phyloP scores from a whole-genome alignment of 2,888 invertebrate species.

The Danaus chrysippus region DNA sequence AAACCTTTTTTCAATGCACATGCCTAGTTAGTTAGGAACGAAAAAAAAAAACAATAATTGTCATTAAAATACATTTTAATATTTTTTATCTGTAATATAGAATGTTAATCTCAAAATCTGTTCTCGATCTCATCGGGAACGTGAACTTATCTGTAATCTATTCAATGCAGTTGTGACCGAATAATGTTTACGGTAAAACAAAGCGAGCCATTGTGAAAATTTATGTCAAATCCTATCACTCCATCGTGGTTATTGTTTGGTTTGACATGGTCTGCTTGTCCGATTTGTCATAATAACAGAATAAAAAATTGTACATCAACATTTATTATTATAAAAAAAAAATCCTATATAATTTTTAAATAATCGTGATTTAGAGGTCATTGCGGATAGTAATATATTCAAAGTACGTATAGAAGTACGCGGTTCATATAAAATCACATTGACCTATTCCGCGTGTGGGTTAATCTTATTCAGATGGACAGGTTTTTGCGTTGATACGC shows the following conservation, averaged over 20 bases:
- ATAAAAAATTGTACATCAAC: too few species aligned
- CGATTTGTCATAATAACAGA: slow-evolving; percentile 10
- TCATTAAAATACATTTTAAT: not conserved
- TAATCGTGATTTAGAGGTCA: too few species aligned
- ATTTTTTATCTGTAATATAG: not conserved
- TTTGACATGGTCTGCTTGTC: slow-evolving; percentile 22
- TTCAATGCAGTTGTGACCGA: slow-evolving; percentile 24
- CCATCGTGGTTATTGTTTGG: slow-evolving; percentile 24
- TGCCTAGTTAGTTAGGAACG: too few species aligned
- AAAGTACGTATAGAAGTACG: not conserved
- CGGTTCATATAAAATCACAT: slow-evolving; percentile 26
- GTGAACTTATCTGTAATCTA: slow-evolving; percentile 22
- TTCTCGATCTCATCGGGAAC: slow-evolving; percentile 16
- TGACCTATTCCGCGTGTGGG: slow-evolving; percentile 32
- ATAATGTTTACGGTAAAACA: slow-evolving; percentile 24
- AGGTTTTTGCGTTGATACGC: slow-evolving; percentile 25
- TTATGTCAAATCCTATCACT: slow-evolving; percentile 21
- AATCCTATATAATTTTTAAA: too few species aligned
- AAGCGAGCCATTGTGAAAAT: slow-evolving; percentile 19
- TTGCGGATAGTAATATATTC: too few species aligned
- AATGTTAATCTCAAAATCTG: not conserved
- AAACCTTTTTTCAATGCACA: too few species aligned
- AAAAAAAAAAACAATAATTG: not conserved
- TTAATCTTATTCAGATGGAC: slow-evolving; percentile 33
- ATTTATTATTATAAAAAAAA: too few species aligned